Evolutionary conservation across 2,888 invertebrate genomes (phyloP).

Genomic region (Xiphydria camelus): DNA sequence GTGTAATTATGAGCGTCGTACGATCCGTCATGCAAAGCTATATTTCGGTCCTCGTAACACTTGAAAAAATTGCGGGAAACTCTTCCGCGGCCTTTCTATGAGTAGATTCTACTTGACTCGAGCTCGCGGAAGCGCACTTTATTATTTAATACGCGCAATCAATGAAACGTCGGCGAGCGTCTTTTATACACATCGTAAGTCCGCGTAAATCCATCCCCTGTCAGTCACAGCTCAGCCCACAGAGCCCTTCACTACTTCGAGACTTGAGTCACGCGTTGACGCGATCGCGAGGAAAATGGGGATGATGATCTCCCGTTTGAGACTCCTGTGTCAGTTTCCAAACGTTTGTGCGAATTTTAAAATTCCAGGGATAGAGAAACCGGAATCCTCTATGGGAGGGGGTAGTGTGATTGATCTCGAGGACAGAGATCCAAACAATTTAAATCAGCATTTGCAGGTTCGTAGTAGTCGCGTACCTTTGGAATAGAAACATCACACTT

Average conservation of each 20-base stretch:
- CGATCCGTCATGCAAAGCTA: background rate
- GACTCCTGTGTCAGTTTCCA: slow-evolving; percentile 29
- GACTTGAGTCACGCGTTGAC: slow-evolving; percentile 1
- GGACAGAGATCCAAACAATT: slow-evolving; percentile 71
- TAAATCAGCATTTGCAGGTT: slow-evolving; percentile 75
- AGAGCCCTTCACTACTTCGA: slow-evolving; percentile 12
- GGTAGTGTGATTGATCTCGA: slow-evolving; percentile 62
- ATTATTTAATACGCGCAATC: slow-evolving; percentile 29
- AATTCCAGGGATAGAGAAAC: slow-evolving; percentile 49
- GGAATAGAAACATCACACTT: too few species aligned
- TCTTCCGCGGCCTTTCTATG: too few species aligned
- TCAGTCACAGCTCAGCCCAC: slow-evolving; percentile 9
- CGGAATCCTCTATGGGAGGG: slow-evolving; percentile 54
- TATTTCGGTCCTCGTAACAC: background rate
- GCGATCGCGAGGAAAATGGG: slow-evolving; percentile 3
- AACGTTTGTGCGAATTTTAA: slow-evolving; percentile 33
- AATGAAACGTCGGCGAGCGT: slow-evolving; percentile 8
- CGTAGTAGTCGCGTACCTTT: too few species aligned
- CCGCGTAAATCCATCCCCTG: slow-evolving; percentile 8
- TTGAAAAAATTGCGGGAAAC: too few species aligned
- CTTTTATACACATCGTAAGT: slow-evolving; percentile 14
- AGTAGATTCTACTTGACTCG: too few species aligned
- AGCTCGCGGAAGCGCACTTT: slow-evolving; percentile 9
- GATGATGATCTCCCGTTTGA: slow-evolving; percentile 28
- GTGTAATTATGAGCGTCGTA: background rate